A percentile compares a stretch with the other conserved stretches of the same genome.
These are phyloP conservation scores for Nomada lathburiana DNA, from an alignment of 2,888 invertebrate genomes.

Conservation along the genomic window DNA sequence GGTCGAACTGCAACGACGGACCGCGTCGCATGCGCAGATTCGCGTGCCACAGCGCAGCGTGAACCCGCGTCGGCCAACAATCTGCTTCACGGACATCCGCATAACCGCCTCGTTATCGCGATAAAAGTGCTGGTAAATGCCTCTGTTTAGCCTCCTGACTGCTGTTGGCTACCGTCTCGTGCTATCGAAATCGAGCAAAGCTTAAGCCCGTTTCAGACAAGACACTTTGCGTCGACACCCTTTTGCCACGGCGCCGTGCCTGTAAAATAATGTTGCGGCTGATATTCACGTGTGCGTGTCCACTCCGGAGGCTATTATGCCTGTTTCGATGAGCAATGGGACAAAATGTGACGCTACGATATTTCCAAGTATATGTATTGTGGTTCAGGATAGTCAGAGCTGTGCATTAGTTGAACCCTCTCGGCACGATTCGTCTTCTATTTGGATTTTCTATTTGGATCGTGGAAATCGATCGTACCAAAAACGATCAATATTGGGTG, in stretches of 20 bases:
- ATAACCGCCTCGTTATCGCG: slow-evolving; percentile 53
- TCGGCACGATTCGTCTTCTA: too few relatives aligned
- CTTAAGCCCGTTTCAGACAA: neutral
- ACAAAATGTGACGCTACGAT: too few relatives aligned
- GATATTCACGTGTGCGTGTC: too few relatives aligned
- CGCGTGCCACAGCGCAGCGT: slow-evolving; percentile 37
- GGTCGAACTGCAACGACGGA: slow-evolving; percentile 48
- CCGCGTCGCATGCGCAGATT: slow-evolving; percentile 57
- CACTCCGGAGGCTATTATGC: too few relatives aligned
- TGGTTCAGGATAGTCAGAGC: too few relatives aligned
- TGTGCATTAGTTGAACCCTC: too few relatives aligned
- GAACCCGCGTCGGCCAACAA: slow-evolving; percentile 38
- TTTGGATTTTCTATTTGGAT: too few relatives aligned
- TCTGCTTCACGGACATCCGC: slow-evolving; percentile 60
- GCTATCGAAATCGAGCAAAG: neutral
- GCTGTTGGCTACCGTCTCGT: neutral
- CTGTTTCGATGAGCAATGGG: too few relatives aligned
- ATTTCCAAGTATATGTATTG: too few relatives aligned
- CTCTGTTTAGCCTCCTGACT: neutral
- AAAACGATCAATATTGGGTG: too few relatives aligned
- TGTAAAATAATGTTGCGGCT: too few relatives aligned
- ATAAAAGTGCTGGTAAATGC: slow-evolving; percentile 33
- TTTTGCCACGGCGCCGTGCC: neutral
- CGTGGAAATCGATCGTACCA: too few relatives aligned
- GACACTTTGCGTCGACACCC: neutral